phyloP scores from a whole-genome alignment of 2,888 invertebrate genomes.

The Drepanosiphum platanoidis region DNA sequence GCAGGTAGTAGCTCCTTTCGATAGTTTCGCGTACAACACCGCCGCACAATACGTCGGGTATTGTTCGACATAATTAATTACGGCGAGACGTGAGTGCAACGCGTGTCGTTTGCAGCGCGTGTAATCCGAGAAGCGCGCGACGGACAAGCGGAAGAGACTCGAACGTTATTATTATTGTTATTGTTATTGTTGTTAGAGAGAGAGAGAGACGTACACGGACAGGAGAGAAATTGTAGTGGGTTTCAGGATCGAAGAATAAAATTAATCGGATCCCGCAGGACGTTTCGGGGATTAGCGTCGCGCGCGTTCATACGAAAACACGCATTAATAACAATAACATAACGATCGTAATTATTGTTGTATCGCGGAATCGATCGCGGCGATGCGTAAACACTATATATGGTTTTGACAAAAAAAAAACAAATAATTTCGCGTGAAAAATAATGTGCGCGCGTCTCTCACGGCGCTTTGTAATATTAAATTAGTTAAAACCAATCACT shows the following conservation, averaged over 20 bases:
- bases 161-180: not conserved
- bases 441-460: no score
- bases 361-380: no score
- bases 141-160: not conserved
- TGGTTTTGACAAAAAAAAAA: no score
- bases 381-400: no score
- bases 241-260: not conserved
- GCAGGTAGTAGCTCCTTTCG: slow-evolving; percentile 11
- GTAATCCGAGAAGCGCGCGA: not conserved
- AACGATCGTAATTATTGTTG: no score
- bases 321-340: no score
- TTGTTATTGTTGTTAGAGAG: no score
- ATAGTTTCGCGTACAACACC: slow-evolving; percentile 5
- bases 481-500: no score
- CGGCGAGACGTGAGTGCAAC: not conserved
- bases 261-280: slow-evolving; percentile 19
- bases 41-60: no score
- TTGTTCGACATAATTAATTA: slow-evolving; percentile 39
- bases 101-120: not conserved
- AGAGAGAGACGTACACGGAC: not conserved
- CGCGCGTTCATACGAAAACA: not conserved
- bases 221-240: no score
- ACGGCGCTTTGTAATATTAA: no score
- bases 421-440: no score
- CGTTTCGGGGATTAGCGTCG: not conserved